Base-by-base conservation (phyloP, 92 coral and sea anemone genomes). In the Palythoa caribaeorum region DNA sequence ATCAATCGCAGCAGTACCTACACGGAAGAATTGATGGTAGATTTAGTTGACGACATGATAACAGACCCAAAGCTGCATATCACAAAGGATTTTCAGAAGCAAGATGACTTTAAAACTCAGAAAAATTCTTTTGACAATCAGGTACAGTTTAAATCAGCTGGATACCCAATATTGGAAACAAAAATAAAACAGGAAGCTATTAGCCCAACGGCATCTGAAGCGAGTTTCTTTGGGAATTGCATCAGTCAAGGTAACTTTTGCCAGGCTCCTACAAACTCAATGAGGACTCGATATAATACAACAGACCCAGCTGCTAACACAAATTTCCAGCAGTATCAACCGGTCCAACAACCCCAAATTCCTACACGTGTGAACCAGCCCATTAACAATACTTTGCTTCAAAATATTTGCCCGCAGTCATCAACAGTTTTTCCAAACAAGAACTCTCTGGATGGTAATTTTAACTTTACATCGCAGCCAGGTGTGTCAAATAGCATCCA, bases 181-280 rank as follows among this genome's bases (percentile, higher is more conserved):
- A 81, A 65, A 81, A 81, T 81, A 81, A 81, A 81, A 35, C 86
- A 81, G 54, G 86, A 81, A 36, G 36, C 73, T 2, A 52, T 40
- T 0, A 81, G 86, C 60, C 86, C 86, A 8, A 81, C 86, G 48
- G 55, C 16, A 48, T 44, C 86, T 63, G 60, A 81, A 65, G 60
- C 86, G 14, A 81, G 57, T 35, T 81, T 47, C 14, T 81, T 65
- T 65, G 63, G 86, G 63, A 28, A 38, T 40, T 65, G 75, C 40
- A 8, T 50, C 3, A 68, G 8, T 21, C 76, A 66, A 20, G 76
- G 76, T 1, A 66, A 81, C 57, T 19, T 60, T 40, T 14, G 40
- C 75, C 86, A 81, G 20, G 86, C 60, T 47, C 12, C 47, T 14
- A 37, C 48, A 28, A 68, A 68, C 40, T 44, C 86, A 5, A 28